phyloP scores from a whole-genome alignment of 2,888 invertebrate genomes.

The Spicauda simplicius region DNA sequence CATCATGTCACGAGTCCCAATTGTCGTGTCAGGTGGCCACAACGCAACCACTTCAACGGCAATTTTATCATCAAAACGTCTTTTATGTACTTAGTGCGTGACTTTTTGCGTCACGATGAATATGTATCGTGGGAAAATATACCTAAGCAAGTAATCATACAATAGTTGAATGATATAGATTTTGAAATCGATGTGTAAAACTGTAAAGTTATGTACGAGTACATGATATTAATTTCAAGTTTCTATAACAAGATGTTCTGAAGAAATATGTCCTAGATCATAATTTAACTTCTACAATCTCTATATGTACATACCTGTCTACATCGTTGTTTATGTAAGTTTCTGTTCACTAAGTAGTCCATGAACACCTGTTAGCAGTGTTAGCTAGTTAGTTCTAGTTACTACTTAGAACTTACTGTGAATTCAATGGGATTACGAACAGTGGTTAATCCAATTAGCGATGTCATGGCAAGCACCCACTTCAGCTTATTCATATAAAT shows the following conservation, averaged over 20 bases:
- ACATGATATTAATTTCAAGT: no score
- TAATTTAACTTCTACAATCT: background rate
- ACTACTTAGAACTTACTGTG: slow-evolving; percentile 13
- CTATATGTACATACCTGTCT: background rate
- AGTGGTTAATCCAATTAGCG: slow-evolving; percentile 26
- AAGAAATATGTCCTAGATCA: background rate
- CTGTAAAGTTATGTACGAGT: no score
- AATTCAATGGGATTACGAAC: slow-evolving; percentile 29
- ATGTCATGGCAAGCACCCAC: slow-evolving; percentile 9
- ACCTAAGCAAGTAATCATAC: no score
- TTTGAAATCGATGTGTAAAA: no score
- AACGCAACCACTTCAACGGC: slow-evolving; percentile 61
- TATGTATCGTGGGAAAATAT: slow-evolving; percentile 9
- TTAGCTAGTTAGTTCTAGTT: slow-evolving; percentile 4
- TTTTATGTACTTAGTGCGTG: slow-evolving; percentile 34
- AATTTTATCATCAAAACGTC: slow-evolving; percentile 71
- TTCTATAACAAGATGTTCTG: background rate
- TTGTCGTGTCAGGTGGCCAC: slow-evolving; percentile 35
- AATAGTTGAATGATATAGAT: no score
- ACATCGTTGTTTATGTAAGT: background rate
- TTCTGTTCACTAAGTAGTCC: background rate
- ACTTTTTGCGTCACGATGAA: background rate
- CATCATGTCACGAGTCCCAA: slow-evolving; percentile 64
- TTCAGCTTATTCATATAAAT: background rate
- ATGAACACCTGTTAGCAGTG: background rate